Base-by-base conservation (phyloP, 1,140 invertebrate species). In the Ceratitis capitata region DNA sequence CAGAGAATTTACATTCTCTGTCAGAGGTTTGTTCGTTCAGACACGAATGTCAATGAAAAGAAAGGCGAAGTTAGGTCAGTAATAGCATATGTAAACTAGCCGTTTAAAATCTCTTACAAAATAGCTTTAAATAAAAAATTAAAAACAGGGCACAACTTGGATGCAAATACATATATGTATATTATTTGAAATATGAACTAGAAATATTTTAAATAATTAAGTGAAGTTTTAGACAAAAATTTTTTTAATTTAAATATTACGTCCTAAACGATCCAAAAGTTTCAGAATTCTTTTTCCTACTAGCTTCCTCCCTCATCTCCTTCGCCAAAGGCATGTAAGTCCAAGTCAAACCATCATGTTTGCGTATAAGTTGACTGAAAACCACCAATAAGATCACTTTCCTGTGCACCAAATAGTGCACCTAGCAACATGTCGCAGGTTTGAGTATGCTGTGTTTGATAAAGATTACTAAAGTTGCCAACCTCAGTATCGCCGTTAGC, bases 321-420 rank as follows among this genome's bases (percentile, higher is more conserved):
- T 29, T n/a, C 19, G 0, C 23, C 47, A 1, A 51, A 32, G 4
- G 32, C 26, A 47, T 83, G 47, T 51, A 83, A 82, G 61, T 84
- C 83, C 74, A 53, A 84, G 61, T 86, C 86, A 49, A 85, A 87
- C 86, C 87, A 86, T 87, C 87, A 87, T 86, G 85, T 87, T 74
- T 87, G 87, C 23, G 87, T 87, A 47, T 87, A 84, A 2, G 87
- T 86, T 16, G 87, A 87, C 19, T 86, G 85, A 83, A 85, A 87
- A n/a, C 51, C 64, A 32, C 64, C 84, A 84, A 87, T 86, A 14
- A 87, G 84, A 85, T 87, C 87, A 47, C 61, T 85, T 3, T 86
- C 87, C 14, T 87, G 87, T n/a, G 29, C 84, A 32, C 86, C 85
- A 74, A 87, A 87, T 19, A 86, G 58, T n/a, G 84, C 84, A 26